Conservation (phyloP, 2,888 invertebrate species). For the Caradrina clavipalpis region DNA sequence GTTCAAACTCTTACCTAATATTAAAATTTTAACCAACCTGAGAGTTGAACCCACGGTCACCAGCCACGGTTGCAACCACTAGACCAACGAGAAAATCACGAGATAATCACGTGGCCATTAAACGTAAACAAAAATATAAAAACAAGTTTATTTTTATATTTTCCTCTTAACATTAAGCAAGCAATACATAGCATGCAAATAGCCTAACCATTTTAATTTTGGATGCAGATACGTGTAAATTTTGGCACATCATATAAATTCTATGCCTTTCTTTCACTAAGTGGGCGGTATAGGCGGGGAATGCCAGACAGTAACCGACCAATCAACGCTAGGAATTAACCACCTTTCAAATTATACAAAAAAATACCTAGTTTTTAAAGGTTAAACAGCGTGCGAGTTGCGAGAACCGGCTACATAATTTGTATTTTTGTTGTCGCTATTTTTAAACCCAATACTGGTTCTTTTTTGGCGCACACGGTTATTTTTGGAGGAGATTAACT, state of each 20-base stretch:
- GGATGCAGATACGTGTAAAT: background rate
- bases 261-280: constrained; percentile 1
- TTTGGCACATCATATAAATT: constrained; percentile 2
- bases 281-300: constrained; percentile 35
- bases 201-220: background rate
- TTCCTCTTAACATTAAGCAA: background rate
- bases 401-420: constrained; percentile 5
- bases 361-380: constrained; percentile 27
- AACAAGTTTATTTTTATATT: background rate
- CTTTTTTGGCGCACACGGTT: constrained; percentile 15
- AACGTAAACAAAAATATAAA: background rate
- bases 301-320: constrained; percentile 2
- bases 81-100: background rate
- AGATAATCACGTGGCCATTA: background rate
- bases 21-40: no score
- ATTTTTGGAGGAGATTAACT: constrained; percentile 24
- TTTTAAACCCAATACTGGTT: constrained; percentile 27
- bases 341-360: constrained; percentile 39
- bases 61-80: no score
- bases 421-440: constrained; percentile 23
- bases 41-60: no score
- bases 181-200: background rate
- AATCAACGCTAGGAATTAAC: constrained; percentile 11
- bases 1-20: no score
- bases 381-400: constrained; percentile 7